A percentile compares a stretch with the other conserved stretches of the same genome.
Evolutionary conservation across 1,140 invertebrate species (phyloP).

Genomic region (Maniola jurtina): DNA sequence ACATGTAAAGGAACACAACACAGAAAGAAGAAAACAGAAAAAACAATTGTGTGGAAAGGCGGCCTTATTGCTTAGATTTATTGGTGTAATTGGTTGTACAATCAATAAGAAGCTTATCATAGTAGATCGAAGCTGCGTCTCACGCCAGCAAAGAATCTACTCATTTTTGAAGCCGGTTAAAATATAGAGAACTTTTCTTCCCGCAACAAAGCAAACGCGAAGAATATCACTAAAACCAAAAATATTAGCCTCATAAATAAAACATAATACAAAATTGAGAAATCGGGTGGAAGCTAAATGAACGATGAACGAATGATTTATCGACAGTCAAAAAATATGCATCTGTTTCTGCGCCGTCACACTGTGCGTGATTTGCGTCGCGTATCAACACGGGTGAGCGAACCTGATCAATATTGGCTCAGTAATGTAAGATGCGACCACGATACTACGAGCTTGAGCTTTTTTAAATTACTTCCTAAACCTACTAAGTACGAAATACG

Average conservation of each 20-base stretch:
- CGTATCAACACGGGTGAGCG: constrained; percentile 24
- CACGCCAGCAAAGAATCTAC: too few relatives aligned
- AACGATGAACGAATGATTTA: constrained; percentile 28
- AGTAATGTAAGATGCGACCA: constrained; percentile 11
- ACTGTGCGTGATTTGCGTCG: constrained; percentile 25
- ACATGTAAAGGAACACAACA: too few relatives aligned
- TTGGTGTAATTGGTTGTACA: too few relatives aligned
- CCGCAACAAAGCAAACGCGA: not conserved
- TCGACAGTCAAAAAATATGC: constrained; percentile 27
- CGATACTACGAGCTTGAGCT: constrained; percentile 1
- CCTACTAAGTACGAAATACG: too few relatives aligned
- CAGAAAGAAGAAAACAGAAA: too few relatives aligned
- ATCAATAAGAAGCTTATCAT: too few relatives aligned
- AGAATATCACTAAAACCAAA: not conserved
- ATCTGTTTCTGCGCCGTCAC: constrained; percentile 28
- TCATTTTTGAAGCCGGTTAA: too few relatives aligned
- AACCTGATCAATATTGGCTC: constrained; percentile 26
- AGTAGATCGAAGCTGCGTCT: too few relatives aligned
- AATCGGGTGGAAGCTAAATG: constrained; percentile 21
- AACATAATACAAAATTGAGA: constrained; percentile 22
- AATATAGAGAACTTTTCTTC: too few relatives aligned
- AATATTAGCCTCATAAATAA: constrained; percentile 20
- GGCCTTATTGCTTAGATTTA: too few relatives aligned
- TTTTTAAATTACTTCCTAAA: not conserved
- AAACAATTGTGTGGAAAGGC: too few relatives aligned